phyloP scores from a whole-genome alignment of 2,888 invertebrate species.

The Troglohyphantes excavatus region DNA sequence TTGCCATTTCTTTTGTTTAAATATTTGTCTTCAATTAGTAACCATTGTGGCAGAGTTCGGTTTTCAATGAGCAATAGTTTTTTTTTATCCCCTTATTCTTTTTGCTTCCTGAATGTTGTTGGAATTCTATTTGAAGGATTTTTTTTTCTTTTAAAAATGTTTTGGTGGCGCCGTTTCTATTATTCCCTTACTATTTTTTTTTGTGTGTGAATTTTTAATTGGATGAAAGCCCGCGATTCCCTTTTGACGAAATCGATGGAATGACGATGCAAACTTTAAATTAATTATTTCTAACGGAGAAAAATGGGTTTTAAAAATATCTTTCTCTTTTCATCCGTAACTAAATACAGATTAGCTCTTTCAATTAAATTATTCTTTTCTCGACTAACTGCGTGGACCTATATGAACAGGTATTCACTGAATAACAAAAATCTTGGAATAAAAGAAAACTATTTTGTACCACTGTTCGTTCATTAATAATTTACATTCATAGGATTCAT shows the following conservation, averaged over 20 bases:
- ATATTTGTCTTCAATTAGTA: constrained; percentile 74
- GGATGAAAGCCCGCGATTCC: neutral
- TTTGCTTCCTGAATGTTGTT: neutral
- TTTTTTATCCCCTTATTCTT: neutral
- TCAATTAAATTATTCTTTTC: too few species aligned
- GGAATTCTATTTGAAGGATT: neutral
- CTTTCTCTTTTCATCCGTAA: too few species aligned
- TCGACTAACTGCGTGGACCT: too few species aligned
- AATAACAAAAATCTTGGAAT: too few species aligned
- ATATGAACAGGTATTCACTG: too few species aligned
- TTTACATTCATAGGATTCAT: too few species aligned
- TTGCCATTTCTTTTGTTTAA: constrained; percentile 61
- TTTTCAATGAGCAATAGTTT: constrained; percentile 49
- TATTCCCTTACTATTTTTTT: neutral
- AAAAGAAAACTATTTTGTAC: too few species aligned
- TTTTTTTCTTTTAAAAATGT: constrained; percentile 1
- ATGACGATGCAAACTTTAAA: neutral
- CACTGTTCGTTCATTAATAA: too few species aligned
- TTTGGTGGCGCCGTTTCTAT: neutral
- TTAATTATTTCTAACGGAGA: too few species aligned
- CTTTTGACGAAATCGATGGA: neutral
- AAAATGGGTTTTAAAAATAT: too few species aligned
- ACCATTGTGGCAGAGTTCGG: constrained; percentile 54
- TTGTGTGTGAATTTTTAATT: constrained; percentile 1
- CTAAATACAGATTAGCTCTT: too few species aligned